Evolutionary conservation across 2,797 vertebrate genomes (phyloP), one percentile per base, ranked within the genome.

Genomic region (Trachurus trachurus): DNA sequence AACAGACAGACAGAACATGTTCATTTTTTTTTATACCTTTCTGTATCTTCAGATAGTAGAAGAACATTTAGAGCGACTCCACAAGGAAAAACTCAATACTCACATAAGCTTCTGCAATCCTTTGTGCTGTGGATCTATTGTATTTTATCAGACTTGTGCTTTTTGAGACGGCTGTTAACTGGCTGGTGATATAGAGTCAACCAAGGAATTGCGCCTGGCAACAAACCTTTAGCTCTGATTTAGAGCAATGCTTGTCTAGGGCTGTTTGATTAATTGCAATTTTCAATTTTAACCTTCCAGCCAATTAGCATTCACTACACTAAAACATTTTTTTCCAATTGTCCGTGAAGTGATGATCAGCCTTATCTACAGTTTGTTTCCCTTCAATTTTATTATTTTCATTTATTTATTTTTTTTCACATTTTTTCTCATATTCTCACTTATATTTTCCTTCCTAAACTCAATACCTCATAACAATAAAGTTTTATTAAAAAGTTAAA

Each of bases 21-120:
- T 37, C 34, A 37, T 37, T 26, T 26, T 26, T 26, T 61, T 75
- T 22, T 53, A 22, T 66, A 66, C 47, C 3, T 63, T 71, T 54
- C 16, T 29, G 29, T 40, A 44, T 44, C 17, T 11, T 49, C 19
- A 42, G 19, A 72, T 31, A 61, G 26, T 8, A 8, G 12, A 50
- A 10, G 9, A 21, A 53, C 17, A 1, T 53, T 26, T 7, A 26
- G 52, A 52, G n/a, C 21, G 15, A 37, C 50, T 12, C 4, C 3
- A 50, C 19, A 52, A 52, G n/a, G 9, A 52, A 52, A 52, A 10
- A 10, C 49, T 50, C n/a, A 52, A 11, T 52, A 52, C 19, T 52
- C 19, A 59, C 7, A 7, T 13, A 19, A 26, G 19, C 26, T 44
- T 37, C 56, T 47, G 19, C 13, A 60, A 50, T 50, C 21, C 26